Evolutionary conservation across 2,113 vertebrate genomes (phyloP).

Genomic region (Menura novaehollandiae): DNA sequence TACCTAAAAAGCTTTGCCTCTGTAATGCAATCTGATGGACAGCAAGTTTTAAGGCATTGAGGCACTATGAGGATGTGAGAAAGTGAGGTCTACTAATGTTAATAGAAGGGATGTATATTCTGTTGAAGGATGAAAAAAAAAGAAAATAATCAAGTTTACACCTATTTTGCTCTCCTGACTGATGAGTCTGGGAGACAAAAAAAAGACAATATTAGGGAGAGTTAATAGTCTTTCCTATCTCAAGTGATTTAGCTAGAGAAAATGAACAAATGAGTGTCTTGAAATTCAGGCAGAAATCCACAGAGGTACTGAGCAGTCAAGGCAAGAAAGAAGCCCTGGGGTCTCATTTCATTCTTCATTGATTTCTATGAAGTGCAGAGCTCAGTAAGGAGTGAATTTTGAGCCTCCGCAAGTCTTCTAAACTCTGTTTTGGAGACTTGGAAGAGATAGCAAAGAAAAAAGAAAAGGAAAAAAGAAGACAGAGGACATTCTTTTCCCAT

Average conservation of each 20-base stretch:
- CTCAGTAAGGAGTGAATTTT: neutral
- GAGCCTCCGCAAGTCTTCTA: neutral
- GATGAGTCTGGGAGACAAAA: neutral
- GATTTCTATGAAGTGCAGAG: neutral
- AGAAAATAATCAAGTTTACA: neutral
- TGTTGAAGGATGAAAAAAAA: neutral
- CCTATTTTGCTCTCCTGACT: neutral
- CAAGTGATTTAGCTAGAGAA: neutral
- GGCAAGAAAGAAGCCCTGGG: neutral
- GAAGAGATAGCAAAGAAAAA: neutral
- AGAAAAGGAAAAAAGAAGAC: neutral
- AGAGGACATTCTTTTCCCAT: neutral
- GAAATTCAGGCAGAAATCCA: neutral
- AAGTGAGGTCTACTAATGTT: neutral
- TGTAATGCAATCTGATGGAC: neutral
- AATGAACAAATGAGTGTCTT: neutral
- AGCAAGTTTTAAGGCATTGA: neutral
- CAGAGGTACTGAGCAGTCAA: neutral
- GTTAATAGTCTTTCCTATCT: neutral
- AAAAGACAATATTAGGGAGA: neutral
- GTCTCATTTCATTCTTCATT: neutral
- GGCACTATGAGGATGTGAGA: neutral
- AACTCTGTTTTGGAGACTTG: neutral
- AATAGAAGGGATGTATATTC: neutral
- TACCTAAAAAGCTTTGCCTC: neutral